Base-by-base conservation (phyloP, 2,888 invertebrate genomes). In the Resseliella maxima region DNA sequence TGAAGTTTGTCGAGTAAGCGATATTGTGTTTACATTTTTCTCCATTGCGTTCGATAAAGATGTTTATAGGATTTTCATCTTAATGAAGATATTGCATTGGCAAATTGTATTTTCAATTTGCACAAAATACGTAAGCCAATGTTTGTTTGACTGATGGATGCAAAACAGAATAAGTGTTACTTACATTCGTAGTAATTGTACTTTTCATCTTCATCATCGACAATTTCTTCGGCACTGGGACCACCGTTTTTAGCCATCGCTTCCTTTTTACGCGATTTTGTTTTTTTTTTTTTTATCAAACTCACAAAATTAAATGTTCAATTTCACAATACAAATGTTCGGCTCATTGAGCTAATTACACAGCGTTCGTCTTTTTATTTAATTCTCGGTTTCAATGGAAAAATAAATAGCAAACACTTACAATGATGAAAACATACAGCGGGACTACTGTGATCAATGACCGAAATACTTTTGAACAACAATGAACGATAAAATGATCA, bases 171-270 rank as follows among this genome's bases (percentile, higher is more conserved):
- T 35, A 24, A 81, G 35, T 35, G 81, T 2, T 36, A 83, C 83
- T 83, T 24, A 83, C 83, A 83, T 83, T 83, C 83, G 83, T 83
- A 83, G 12, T 83, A 83, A 2, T 83, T 83, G 83, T 83, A 83
- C 38, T 38, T 83, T 38, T 83, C 83, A 0, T 83, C 83, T 83
- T 83, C 83, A n/a, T 83, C 83, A n/a, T 83, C 83, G 41, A 83
- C 83, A 38, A 38, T 38, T 38, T 83, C 83, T 0, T n/a, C 41
- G n/a, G 38, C 24, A 38, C 38, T 83, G 1, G 21, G 38, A 6
- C 38, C 83, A n/a, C 10, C 24, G 38, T 38, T 38, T 38, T 36
- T 38, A 83, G 83, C 83, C 83, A 83, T 83, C 41, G 46, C 46
- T 8, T 15, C 46, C 41, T 50, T 8, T 50, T 18, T 59, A 59